phyloP scores from a whole-genome alignment of 2,797 vertebrate species.

The Rhinogobio ventralis region DNA sequence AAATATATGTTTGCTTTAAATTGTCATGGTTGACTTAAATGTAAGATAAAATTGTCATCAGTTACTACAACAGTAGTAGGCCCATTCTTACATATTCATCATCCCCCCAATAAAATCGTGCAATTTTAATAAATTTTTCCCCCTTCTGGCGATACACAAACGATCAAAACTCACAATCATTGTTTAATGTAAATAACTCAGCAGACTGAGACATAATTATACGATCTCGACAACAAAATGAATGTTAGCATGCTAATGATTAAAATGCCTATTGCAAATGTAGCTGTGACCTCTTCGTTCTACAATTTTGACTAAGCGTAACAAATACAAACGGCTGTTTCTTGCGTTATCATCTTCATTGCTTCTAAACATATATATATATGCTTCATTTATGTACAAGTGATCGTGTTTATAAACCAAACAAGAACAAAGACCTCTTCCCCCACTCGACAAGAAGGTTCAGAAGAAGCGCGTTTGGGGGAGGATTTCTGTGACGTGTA shows the following conservation, averaged over 20 bases:
- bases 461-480: conserved; percentile 58
- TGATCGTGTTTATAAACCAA: conserved; percentile 19
- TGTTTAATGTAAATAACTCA: not conserved
- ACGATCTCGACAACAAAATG: not conserved
- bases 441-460: conserved; percentile 37
- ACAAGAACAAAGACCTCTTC: conserved; percentile 45
- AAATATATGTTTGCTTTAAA: not conserved
- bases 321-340: not conserved
- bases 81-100: not conserved
- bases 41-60: not conserved
- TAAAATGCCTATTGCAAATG: not conserved
- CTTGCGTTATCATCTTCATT: not conserved
- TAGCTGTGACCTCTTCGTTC: not conserved
- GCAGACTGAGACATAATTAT: not conserved
- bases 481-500: conserved; percentile 58
- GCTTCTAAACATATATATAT: not conserved
- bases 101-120: not conserved
- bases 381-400: not conserved
- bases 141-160: not conserved
- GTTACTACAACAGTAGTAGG: not conserved
- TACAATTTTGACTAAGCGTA: not conserved
- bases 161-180: no score
- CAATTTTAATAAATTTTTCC: not conserved
- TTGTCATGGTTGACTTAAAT: not conserved
- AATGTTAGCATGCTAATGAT: not conserved